Evolutionary conservation across 2,888 invertebrate genomes (phyloP).

Genomic region (Sminthurides aquaticus): DNA sequence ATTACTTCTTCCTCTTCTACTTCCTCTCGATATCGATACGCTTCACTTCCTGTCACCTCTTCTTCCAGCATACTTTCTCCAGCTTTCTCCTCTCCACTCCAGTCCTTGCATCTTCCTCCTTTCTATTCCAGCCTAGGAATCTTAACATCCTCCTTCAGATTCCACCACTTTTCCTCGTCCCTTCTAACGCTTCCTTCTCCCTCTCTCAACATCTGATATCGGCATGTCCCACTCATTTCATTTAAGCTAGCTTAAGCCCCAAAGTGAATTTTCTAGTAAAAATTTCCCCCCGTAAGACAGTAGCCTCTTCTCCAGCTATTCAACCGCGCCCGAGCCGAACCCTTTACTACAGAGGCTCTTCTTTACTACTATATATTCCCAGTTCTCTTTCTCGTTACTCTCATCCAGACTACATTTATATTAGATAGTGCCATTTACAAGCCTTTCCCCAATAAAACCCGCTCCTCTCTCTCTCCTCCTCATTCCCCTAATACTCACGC

Average conservation of each 20-base stretch:
- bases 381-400: too few relatives aligned
- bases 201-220: neutral
- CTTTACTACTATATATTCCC: too few relatives aligned
- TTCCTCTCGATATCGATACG: neutral
- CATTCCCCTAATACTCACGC: neutral
- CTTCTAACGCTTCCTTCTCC: neutral
- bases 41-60: neutral
- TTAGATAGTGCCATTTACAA: slow-evolving; percentile 5
- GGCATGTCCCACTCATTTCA: slow-evolving; percentile 3
- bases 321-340: too few relatives aligned
- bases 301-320: too few relatives aligned
- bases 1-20: neutral
- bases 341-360: too few relatives aligned
- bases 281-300: neutral
- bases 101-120: neutral
- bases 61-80: neutral
- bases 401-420: slow-evolving; percentile 1
- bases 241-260: neutral
- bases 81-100: neutral
- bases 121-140: neutral
- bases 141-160: neutral
- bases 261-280: slow-evolving; percentile 7
- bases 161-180: neutral
- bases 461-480: neutral
- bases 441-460: neutral